These are phyloP conservation scores for Synodontis membranacea DNA, from an alignment of 2,113 vertebrate genomes.

Conservation along the genomic window DNA sequence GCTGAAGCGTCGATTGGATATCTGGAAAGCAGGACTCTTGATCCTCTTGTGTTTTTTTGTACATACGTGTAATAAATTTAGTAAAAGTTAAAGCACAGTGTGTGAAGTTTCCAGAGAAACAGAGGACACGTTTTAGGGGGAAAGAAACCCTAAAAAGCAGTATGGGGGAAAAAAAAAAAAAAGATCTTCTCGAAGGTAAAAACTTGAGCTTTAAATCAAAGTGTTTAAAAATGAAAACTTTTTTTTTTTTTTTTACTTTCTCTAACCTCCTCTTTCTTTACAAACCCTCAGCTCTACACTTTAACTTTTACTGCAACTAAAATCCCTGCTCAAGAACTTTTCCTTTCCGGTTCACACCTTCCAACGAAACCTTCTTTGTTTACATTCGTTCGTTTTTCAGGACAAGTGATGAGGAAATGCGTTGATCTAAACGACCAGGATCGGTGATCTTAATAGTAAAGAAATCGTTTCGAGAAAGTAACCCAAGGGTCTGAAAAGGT, in stretches of 20 bases:
- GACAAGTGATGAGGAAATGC: background rate
- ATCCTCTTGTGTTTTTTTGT: background rate
- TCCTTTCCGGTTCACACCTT: background rate
- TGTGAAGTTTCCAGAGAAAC: background rate
- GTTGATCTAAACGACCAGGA: background rate
- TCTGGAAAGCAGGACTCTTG: background rate
- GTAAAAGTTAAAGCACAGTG: background rate
- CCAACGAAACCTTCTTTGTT: no score
- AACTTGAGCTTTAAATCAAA: background rate
- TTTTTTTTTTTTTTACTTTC: background rate
- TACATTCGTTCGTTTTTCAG: background rate
- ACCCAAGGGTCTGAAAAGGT: background rate
- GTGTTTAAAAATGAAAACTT: background rate
- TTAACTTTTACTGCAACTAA: background rate
- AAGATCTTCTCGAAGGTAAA: no score
- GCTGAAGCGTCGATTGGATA: background rate
- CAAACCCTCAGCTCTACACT: background rate
- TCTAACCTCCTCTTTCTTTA: background rate
- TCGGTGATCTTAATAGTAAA: background rate
- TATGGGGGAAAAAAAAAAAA: background rate
- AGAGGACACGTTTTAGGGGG: rapidly evolving
- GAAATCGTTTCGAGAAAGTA: background rate
- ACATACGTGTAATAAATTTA: background rate
- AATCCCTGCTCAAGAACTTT: background rate
- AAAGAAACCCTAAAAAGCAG: no score